Conservation (phyloP, 2,797 vertebrate genomes). For the Cyprinella venusta region DNA sequence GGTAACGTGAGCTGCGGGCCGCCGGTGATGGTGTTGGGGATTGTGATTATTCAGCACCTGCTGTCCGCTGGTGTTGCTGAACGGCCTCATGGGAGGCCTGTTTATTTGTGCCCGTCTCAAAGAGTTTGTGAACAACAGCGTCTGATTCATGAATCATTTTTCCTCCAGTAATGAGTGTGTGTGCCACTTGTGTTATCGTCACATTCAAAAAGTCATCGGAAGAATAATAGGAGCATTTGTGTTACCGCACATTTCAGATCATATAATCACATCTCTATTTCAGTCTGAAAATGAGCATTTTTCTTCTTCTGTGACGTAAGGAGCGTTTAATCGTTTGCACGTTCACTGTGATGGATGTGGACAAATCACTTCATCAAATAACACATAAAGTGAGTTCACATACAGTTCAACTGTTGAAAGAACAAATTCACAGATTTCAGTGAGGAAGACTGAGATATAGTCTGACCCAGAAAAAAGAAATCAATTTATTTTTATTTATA, state of each 20-base stretch:
- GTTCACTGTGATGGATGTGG: background rate
- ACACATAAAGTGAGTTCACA: background rate
- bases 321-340: background rate
- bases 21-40: background rate
- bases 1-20: background rate
- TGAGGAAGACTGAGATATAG: background rate
- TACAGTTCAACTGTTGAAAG: background rate
- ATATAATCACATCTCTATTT: too few relatives aligned
- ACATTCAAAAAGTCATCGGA: background rate
- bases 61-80: background rate
- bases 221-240: background rate
- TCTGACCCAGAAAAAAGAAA: background rate
- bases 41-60: conserved; percentile 16
- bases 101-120: background rate
- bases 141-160: conserved; percentile 5
- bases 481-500: background rate
- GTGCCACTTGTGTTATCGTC: conserved; percentile 4
- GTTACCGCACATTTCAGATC: too few relatives aligned
- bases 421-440: too few relatives aligned
- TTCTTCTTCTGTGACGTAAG: background rate
- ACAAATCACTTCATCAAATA: background rate
- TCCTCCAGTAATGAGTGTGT: conserved; percentile 32
- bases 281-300: too few relatives aligned
- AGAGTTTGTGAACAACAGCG: background rate
- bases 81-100: background rate